Base-by-base conservation (phyloP, 2,888 invertebrate genomes). In the Oscheius sp. region DNA sequence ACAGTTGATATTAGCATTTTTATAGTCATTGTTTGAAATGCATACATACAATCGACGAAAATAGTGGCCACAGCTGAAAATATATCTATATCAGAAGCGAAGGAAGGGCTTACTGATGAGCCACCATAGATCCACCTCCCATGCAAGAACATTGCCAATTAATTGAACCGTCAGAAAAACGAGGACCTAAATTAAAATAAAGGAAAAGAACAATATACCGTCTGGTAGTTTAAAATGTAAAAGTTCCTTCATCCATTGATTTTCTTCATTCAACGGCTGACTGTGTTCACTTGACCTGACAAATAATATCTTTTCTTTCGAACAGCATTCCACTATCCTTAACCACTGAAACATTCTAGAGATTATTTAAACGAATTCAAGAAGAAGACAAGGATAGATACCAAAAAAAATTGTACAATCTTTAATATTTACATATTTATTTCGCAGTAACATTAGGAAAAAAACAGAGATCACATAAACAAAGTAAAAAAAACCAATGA, bases 71-170 rank as follows among this genome's bases (percentile, higher is more conserved):
- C 76, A 77, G 47, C 76, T 75, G 49, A n/a, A 59, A n/a, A n/a
- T n/a, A n/a, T n/a, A n/a, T n/a, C n/a, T n/a, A n/a, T n/a, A 41
- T 41, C 14, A 41, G 20, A 41, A 44, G 38, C 2, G 8, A 38
- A 26, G 30, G 22, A 28, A 49, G n/a, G 22, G 26, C 4, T 14
- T 44, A 22, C 59, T 44, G 17, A 57, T 77, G 77, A 28, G 77
- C 74, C 0, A 74, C 74, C 17, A 77, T 33, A 14, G 74, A 72
- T 12, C 77, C 77, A 1, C 74, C 74, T 5, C 72, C 74, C 77
- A 77, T 77, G 49, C 77, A 77, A 17, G 74, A 49, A 44, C 77
- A 77, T 44, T 77, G 73, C 77, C 77, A 77, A 61, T 77, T 77
- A 45, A 77, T 77, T 0, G 70, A 56, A 6, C 74, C 74, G 59